Base-by-base conservation (phyloP, 2,797 vertebrate species). In the Atherinosoma microstoma region DNA sequence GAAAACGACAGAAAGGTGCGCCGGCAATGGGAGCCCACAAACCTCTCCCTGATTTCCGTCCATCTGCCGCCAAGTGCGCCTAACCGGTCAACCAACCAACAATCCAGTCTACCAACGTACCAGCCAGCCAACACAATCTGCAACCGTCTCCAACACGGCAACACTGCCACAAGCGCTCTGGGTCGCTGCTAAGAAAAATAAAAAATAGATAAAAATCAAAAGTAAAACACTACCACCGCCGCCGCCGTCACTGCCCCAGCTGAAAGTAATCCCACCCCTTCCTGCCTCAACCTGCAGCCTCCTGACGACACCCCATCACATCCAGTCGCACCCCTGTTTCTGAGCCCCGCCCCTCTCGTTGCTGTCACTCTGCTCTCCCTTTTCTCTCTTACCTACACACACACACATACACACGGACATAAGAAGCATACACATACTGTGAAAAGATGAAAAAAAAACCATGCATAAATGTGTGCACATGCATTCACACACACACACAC, bases 121-220 rank as follows among this genome's bases (percentile, higher is more conserved):
- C 88, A 89, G 84, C 78, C 82, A 84, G 83, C 71, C 89, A 88
- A 84, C 77, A 81, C 81, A 84, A 87, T 86, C 88, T 91, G 77
- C 87, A 84, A 90, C 85, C 51, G 75, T 86, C 80, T 89, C 70
- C 75, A 67, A 89, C 86, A 91, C 76, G 88, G 90, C 90, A 78
- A 92, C 90, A 92, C 91, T 92, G 93, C 91, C 84, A 92, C 83
- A 67, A 84, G 88, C 79, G 63, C 87, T 47, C 22, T 24, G 13
- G 58, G 73, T 83, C 36, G 84, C 83, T 73, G 83, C 80, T 75
- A 76, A 90, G 74, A 83, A 89, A 78, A 81, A 83, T 64, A 29
- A n/a, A n/a, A 77, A 75, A 90, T 73, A 83, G 88, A 79, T 60
- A 66, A 74, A 75, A 27, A 76, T 74, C 89, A 77, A 76, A 75